phyloP scores from a whole-genome alignment of 1,140 invertebrate genomes.

The Mizuhopecten yessoensis region DNA sequence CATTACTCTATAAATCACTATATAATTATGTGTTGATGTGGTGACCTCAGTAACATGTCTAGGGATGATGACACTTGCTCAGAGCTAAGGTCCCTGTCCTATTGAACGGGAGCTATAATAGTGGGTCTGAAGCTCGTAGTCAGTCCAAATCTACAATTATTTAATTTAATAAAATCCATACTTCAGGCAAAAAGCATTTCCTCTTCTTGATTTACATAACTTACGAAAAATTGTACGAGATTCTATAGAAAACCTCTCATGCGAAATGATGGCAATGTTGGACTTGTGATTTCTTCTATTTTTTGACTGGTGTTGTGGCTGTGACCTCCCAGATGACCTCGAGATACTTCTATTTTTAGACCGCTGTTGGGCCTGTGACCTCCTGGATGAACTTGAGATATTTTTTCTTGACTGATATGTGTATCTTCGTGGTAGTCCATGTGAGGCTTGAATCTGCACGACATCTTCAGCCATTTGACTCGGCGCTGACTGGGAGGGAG shows the following conservation, averaged over 20 bases:
- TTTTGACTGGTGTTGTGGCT: background rate
- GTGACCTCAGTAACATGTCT: no score
- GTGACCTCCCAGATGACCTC: background rate
- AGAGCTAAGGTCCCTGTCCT: no score
- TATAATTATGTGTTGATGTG: no score
- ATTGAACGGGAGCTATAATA: no score
- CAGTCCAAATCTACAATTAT: no score
- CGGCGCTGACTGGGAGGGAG: background rate
- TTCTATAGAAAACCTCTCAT: background rate
- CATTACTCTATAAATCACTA: no score
- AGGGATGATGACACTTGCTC: no score
- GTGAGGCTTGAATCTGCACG: background rate
- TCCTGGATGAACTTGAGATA: background rate
- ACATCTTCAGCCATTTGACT: background rate
- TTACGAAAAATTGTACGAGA: background rate
- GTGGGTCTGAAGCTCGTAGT: no score
- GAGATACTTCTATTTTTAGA: background rate
- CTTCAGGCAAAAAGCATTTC: background rate
- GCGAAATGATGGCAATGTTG: background rate
- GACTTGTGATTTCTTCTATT: background rate
- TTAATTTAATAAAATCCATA: slow-evolving; percentile 10
- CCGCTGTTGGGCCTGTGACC: background rate
- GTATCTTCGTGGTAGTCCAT: background rate
- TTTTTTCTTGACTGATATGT: background rate
- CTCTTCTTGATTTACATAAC: slow-evolving; percentile 24